phyloP scores from a whole-genome alignment of 2,113 vertebrate species.

The Eupsittula cactorum region DNA sequence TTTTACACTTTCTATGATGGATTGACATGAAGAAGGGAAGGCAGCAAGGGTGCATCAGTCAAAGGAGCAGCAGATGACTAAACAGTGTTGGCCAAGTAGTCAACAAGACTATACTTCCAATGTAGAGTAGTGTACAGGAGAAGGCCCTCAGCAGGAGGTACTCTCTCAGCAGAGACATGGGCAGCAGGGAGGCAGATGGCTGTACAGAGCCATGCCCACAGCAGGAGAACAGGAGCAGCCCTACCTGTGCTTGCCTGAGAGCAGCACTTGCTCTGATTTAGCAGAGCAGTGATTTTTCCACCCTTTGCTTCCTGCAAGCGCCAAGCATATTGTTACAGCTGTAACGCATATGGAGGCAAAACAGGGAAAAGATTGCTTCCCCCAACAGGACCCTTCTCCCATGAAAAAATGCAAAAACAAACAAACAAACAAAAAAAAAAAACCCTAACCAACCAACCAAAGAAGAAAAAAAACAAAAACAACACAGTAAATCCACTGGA shows the following conservation, averaged over 20 bases:
- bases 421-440: not conserved
- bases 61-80: not conserved
- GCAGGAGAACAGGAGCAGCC: not conserved
- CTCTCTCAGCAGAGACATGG: not conserved
- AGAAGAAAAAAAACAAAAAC: not conserved
- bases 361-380: not conserved
- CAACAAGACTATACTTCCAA: not conserved
- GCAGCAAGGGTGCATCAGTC: not conserved
- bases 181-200: not conserved
- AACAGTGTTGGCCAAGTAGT: not conserved
- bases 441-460: not conserved
- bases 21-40: not conserved
- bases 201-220: rapidly evolving
- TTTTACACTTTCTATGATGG: not conserved
- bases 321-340: not conserved
- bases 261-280: not conserved
- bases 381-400: not conserved
- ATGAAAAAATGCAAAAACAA: not conserved
- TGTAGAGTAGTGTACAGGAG: not conserved
- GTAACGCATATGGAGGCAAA: rapidly evolving
- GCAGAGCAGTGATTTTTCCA: not conserved
- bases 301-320: not conserved
- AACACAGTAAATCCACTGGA: not conserved
- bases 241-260: not conserved
- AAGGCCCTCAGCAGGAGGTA: not conserved